Evolutionary conservation across 2,113 vertebrate genomes (phyloP).

Genomic region (Corapipo altera): DNA sequence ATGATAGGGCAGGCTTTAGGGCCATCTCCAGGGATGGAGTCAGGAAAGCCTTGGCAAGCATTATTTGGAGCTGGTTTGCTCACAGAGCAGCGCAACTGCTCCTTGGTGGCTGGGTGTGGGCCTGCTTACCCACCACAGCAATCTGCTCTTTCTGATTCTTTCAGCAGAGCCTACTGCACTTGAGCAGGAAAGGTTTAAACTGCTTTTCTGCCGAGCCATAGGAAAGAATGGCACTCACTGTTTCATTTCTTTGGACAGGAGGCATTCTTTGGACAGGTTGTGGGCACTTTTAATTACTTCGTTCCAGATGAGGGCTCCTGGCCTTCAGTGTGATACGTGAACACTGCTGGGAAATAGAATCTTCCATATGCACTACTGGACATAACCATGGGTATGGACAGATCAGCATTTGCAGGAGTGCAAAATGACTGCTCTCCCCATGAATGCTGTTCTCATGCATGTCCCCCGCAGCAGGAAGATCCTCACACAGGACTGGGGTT

Average conservation of each 20-base stretch:
- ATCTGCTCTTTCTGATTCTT: not conserved
- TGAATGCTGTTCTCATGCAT: not conserved
- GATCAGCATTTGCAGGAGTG: not conserved
- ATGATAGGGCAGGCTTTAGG: not conserved
- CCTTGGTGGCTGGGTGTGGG: not conserved
- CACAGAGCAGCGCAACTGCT: not conserved
- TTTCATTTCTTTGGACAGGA: not conserved
- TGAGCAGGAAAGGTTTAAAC: not conserved
- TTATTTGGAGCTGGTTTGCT: not conserved
- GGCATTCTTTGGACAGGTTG: no score
- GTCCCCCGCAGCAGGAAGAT: not conserved
- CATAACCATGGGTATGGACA: not conserved
- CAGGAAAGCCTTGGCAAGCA: not conserved
- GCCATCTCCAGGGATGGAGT: not conserved
- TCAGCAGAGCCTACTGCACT: rapidly evolving
- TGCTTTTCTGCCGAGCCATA: not conserved
- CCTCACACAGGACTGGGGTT: not conserved
- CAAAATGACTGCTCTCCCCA: not conserved
- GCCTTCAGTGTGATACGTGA: not conserved
- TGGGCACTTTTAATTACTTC: not conserved
- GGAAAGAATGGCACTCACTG: not conserved
- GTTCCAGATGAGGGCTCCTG: not conserved
- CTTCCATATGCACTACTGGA: not conserved
- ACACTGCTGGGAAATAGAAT: not conserved
- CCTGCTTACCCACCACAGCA: not conserved